Base-by-base conservation (phyloP, 2,113 vertebrate genomes). In the Cheirogaleus medius region DNA sequence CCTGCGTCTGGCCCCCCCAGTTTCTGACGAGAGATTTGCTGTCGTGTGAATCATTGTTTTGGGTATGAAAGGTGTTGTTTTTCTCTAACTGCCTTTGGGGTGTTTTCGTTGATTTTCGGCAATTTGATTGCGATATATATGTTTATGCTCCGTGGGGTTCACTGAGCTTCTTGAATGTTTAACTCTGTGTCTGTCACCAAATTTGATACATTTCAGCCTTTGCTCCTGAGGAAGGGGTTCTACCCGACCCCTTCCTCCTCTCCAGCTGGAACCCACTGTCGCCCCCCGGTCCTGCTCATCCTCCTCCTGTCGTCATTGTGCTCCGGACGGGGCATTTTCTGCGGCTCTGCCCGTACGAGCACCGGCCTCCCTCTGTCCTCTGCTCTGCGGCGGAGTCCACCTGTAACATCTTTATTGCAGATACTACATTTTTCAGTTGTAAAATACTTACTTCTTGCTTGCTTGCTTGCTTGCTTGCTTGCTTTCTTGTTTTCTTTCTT, bases 21-120 rank as follows among this genome's bases (percentile, higher is more conserved):
- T 23, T n/a, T 63, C 78, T 3, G 4, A 9, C 1, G 8, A 7
- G 58, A 34, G 15, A 20, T 52, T 27, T 21, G 81, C 20, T 0
- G 11, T 14, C 54, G 0, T 3, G 2, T 0, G 34, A 17, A 0
- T 39, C 17, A 0, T 0, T 3, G 2, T 63, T 44, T 56, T 3
- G 8, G n/a, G 20, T 4, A 18, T 6, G 42, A 44, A 68, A 29
- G 4, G 32, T 6, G 8, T 27, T 13, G 4, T 1, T 39, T 52
- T 82, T 34, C 60, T 49, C 37, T 4, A 0, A 32, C 27, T 15
- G 39, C 76, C 11, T 71, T 27, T 21, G 1, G 18, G 76, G 23
- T 0, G 0, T 20, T 52, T 37, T 4, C 56, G 42, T 37, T 18
- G 20, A 18, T 87, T 47, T 49, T 39, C 34, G 39, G 39, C 34